A percentile compares a stretch with the other conserved stretches of the same genome.
Conservation (phyloP, 1,140 invertebrate species). For the Meloidogyne floridensis region DNA sequence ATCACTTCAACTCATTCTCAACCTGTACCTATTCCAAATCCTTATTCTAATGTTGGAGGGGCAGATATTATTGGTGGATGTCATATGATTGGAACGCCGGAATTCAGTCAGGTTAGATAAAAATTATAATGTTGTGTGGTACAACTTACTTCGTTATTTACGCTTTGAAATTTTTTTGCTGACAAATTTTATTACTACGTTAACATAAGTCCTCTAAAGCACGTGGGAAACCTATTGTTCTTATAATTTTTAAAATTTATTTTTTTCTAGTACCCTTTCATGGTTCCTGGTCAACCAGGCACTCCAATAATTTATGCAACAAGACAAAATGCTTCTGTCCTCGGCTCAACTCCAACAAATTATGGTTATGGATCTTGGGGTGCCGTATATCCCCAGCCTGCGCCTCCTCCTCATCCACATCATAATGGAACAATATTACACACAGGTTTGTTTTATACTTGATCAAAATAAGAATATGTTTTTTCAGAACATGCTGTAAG, state of each 20-base stretch:
- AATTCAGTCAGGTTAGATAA: too few species aligned
- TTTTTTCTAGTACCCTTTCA: constrained; percentile 46
- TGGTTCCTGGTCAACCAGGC: constrained; percentile 38
- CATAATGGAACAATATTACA: background rate
- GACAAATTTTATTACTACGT: too few species aligned
- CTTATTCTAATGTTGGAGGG: constrained; percentile 21
- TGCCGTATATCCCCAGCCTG: constrained; percentile 55
- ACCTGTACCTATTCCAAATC: constrained; percentile 46
- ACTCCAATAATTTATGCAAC: constrained; percentile 44
- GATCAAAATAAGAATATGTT: background rate
- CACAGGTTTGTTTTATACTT: background rate
- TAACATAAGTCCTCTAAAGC: too few species aligned
- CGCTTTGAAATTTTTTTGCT: too few species aligned
- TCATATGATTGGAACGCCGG: constrained; percentile 40
- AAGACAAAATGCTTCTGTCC: constrained; percentile 38
- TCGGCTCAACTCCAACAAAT: constrained; percentile 55
- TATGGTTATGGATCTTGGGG: constrained; percentile 58
- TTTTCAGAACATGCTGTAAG: constrained; percentile 61
- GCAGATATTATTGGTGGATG: background rate
- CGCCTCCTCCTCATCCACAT: constrained; percentile 5
- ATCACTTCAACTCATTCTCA: constrained; percentile 18
- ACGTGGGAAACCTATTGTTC: too few species aligned
- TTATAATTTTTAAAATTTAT: constrained; percentile 27
- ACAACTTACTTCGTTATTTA: too few species aligned
- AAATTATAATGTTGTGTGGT: too few species aligned